Conservation (phyloP, 1,140 invertebrate species). For the Callitettix versicolor region DNA sequence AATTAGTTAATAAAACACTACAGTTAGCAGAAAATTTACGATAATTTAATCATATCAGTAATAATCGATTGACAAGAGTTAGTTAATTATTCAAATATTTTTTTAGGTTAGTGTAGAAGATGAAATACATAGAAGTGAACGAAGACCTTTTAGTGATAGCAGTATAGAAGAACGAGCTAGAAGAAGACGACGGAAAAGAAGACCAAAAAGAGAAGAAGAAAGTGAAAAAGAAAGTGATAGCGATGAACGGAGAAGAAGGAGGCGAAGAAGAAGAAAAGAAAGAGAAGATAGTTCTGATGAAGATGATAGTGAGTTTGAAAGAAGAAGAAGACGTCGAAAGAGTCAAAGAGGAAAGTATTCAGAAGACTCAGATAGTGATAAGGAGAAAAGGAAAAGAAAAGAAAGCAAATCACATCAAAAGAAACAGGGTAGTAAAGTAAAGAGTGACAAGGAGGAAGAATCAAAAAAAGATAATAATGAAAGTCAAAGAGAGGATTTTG, state of each 20-base stretch:
- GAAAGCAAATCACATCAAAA: slow-evolving; percentile 8
- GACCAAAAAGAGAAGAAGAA: slow-evolving; percentile 27
- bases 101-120: slow-evolving; percentile 22
- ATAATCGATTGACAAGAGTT: no score
- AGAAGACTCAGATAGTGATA: slow-evolving; percentile 2
- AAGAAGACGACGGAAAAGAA: slow-evolving; percentile 24
- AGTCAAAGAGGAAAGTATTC: slow-evolving; percentile 2
- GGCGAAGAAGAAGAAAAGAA: slow-evolving; percentile 31
- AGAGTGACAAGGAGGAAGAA: not conserved
- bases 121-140: slow-evolving; percentile 14
- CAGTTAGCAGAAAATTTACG: no score
- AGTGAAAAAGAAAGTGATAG: slow-evolving; percentile 20
- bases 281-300: slow-evolving; percentile 19
- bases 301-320: slow-evolving; percentile 5
- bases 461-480: slow-evolving; percentile 25
- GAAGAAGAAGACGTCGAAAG: not conserved
- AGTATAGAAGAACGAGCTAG: slow-evolving; percentile 17
- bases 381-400: slow-evolving; percentile 10
- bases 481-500: slow-evolving; percentile 14
- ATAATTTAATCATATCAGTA: no score
- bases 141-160: slow-evolving; percentile 10
- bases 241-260: slow-evolving; percentile 7
- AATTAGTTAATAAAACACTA: no score
- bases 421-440: slow-evolving; percentile 11
- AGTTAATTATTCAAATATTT: no score